Percentiles rank a stretch among this genome's conserved stretches.
phyloP scores from a whole-genome alignment of 2,888 invertebrate genomes.

The Trichopoda pennipes region DNA sequence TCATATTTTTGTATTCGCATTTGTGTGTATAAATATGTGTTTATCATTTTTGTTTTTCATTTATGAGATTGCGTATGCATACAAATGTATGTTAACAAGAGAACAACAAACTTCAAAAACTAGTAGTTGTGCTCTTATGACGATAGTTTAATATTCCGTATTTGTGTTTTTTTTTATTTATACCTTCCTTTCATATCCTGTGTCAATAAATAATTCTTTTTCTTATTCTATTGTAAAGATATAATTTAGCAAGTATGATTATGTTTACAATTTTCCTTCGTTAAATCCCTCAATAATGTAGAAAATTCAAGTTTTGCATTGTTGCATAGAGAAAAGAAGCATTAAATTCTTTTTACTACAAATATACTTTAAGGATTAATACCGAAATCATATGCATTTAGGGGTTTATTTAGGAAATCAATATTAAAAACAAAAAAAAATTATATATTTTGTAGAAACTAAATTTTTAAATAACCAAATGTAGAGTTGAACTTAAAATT shows the following conservation, averaged over 20 bases:
- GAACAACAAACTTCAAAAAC: slow-evolving; percentile 48
- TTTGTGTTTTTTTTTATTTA: slow-evolving; percentile 36
- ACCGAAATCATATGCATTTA: too few relatives aligned
- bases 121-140: slow-evolving; percentile 35
- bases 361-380: neutral
- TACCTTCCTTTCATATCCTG: neutral
- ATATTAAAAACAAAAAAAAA: too few relatives aligned
- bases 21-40: neutral
- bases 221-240: slow-evolving; percentile 2
- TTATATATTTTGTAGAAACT: too few relatives aligned
- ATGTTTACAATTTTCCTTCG: neutral
- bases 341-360: neutral
- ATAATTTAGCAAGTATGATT: slow-evolving; percentile 30
- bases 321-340: neutral
- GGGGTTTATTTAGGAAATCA: too few relatives aligned
- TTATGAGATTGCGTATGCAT: slow-evolving; percentile 32
- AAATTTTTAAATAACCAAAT: too few relatives aligned
- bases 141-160: slow-evolving; percentile 39
- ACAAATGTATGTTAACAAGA: slow-evolving; percentile 44
- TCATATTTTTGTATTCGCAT: neutral
- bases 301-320: neutral
- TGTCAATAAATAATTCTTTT: neutral
- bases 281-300: neutral
- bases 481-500: too few relatives aligned
- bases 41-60: slow-evolving; percentile 21